phyloP scores from a whole-genome alignment of 1,140 invertebrate genomes.

The Prorops nasuta region DNA sequence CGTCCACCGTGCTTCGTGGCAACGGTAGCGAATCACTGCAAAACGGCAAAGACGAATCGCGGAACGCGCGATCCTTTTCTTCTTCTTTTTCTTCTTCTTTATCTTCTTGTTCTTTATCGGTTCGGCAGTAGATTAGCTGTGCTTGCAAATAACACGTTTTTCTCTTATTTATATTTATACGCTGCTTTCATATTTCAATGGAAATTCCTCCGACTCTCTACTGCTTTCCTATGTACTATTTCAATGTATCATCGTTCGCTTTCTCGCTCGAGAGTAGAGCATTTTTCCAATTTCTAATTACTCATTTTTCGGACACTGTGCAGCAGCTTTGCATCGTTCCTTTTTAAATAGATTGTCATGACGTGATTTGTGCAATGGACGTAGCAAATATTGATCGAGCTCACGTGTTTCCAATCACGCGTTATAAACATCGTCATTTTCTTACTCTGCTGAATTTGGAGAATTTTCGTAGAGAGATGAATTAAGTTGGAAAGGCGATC shows the following conservation, averaged over 20 bases:
- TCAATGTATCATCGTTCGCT: background rate
- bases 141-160: background rate
- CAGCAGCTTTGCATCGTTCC: no score
- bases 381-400: no score
- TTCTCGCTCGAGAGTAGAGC: no score
- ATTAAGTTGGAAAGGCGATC: slow-evolving; percentile 10
- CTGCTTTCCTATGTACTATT: background rate
- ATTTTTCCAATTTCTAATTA: no score
- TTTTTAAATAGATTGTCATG: no score
- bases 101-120: slow-evolving; percentile 5
- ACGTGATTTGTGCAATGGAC: no score
- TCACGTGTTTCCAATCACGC: slow-evolving; percentile 10
- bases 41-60: slow-evolving; percentile 14
- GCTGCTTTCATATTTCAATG: background rate
- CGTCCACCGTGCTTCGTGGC: slow-evolving; percentile 47
- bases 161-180: background rate
- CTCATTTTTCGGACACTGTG: no score
- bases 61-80: slow-evolving; percentile 6
- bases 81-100: slow-evolving; percentile 8
- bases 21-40: slow-evolving; percentile 48
- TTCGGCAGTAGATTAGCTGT: slow-evolving; percentile 5
- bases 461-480: no score
- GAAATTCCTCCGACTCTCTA: background rate
- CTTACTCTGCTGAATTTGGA: no score
- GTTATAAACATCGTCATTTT: no score